Conservation (phyloP, 1,140 invertebrate species). For the Drosophila pseudoobscura region DNA sequence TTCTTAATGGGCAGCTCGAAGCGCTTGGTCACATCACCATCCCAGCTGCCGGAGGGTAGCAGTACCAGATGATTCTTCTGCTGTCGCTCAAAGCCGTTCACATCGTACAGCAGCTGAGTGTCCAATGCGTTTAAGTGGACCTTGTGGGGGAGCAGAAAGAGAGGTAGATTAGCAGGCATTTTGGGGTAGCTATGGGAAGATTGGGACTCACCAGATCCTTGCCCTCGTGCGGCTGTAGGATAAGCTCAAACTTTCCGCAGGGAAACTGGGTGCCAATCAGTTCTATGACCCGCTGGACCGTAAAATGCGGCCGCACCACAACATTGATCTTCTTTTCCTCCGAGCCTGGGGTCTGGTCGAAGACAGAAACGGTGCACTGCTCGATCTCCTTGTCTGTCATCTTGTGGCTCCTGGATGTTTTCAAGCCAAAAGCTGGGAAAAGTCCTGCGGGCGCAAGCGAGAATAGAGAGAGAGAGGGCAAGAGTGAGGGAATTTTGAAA, state of each 20-base stretch:
- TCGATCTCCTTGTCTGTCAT: slow-evolving; percentile 76
- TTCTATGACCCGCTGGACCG: slow-evolving; percentile 84
- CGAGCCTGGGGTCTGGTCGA: slow-evolving; percentile 84
- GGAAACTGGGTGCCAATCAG: slow-evolving; percentile 84
- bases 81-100: slow-evolving; percentile 65
- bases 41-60: slow-evolving; percentile 64
- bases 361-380: slow-evolving; percentile 85
- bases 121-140: slow-evolving; percentile 69
- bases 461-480: slow-evolving; percentile 1
- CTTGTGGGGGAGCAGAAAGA: slow-evolving; percentile 17
- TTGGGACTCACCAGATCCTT: slow-evolving; percentile 62
- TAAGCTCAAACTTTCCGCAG: slow-evolving; percentile 85
- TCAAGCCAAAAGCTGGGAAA: slow-evolving; percentile 54
- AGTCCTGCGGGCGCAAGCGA: slow-evolving; percentile 13
- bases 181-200: background rate
- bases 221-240: slow-evolving; percentile 70
- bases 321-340: slow-evolving; percentile 83
- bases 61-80: slow-evolving; percentile 72
- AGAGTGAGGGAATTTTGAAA: slow-evolving; percentile 33
- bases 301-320: slow-evolving; percentile 84
- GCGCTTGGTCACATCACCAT: slow-evolving; percentile 67
- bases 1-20: slow-evolving; percentile 66
- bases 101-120: slow-evolving; percentile 55
- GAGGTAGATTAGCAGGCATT: background rate
- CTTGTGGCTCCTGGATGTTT: slow-evolving; percentile 9